Evolutionary conservation across 2,113 vertebrate genomes (phyloP).

Genomic region (Argyrosomus japonicus): DNA sequence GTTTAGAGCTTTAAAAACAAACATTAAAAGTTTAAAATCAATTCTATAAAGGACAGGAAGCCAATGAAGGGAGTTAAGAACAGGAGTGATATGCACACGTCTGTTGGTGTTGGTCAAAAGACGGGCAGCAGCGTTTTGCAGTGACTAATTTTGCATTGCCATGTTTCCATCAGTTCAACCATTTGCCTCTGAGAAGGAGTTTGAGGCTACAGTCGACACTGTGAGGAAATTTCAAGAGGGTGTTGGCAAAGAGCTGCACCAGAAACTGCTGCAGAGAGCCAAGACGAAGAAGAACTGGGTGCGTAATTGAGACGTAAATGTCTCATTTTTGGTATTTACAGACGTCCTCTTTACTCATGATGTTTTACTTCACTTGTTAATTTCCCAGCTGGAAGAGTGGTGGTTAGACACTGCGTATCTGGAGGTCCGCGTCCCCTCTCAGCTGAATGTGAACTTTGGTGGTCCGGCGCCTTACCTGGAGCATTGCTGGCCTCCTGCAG

Average conservation of each 20-base stretch:
- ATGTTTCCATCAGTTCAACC: slow-evolving; percentile 87
- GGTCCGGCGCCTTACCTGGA: slow-evolving; percentile 89
- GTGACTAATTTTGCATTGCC: not conserved
- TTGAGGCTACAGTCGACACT: slow-evolving; percentile 85
- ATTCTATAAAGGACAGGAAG: too few species aligned
- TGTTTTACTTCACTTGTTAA: not conserved
- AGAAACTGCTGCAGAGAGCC: slow-evolving; percentile 92
- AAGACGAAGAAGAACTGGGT: slow-evolving; percentile 94
- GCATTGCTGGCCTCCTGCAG: slow-evolving; percentile 91
- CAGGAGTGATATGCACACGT: too few species aligned
- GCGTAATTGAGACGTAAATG: slow-evolving; percentile 9
- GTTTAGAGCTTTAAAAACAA: too few species aligned
- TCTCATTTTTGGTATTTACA: not conserved
- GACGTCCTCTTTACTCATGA: not conserved
- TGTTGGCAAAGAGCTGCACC: slow-evolving; percentile 89
- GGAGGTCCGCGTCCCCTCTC: slow-evolving; percentile 91
- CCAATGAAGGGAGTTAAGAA: too few species aligned
- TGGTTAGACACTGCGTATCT: slow-evolving; percentile 94
- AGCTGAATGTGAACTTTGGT: slow-evolving; percentile 92
- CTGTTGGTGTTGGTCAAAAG: too few species aligned
- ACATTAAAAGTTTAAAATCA: too few species aligned
- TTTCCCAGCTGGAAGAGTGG: slow-evolving; percentile 94
- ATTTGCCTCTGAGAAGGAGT: slow-evolving; percentile 90
- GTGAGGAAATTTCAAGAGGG: slow-evolving; percentile 90
- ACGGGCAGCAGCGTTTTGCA: too few species aligned